Evolutionary conservation across 2,797 vertebrate species (phyloP).

Genomic region (Salarias fasciatus): DNA sequence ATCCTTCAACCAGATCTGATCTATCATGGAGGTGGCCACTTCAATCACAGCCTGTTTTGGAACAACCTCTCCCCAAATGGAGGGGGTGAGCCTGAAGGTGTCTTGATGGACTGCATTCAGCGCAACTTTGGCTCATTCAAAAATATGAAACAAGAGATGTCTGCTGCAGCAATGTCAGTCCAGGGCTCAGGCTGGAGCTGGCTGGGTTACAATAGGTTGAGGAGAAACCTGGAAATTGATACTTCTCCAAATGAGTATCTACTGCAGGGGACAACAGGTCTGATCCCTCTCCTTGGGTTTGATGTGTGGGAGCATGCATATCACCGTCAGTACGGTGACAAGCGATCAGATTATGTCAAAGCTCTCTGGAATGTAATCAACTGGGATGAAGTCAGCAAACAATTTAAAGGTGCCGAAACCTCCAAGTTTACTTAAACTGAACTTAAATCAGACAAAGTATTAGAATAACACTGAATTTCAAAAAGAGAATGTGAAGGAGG

Average conservation of each 20-base stretch:
- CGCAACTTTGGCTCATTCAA: slow-evolving; percentile 95
- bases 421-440: no score
- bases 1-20: slow-evolving; percentile 91
- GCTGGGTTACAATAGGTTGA: slow-evolving; percentile 94
- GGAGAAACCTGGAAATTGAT: slow-evolving; percentile 85
- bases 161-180: slow-evolving; percentile 89
- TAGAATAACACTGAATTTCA: no score
- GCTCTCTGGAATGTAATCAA: no score
- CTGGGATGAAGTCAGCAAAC: slow-evolving; percentile 94
- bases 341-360: slow-evolving; percentile 97
- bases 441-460: no score
- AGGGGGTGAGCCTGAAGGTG: no score
- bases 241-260: slow-evolving; percentile 97
- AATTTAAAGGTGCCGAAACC: slow-evolving; percentile 84
- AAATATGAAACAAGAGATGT: slow-evolving; percentile 94
- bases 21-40: slow-evolving; percentile 98
- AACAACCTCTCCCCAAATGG: slow-evolving; percentile 97
- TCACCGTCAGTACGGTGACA: slow-evolving; percentile 99
- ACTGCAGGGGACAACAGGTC: slow-evolving; percentile 95
- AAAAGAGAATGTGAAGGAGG: no score
- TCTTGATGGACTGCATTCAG: slow-evolving; percentile 93
- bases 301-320: slow-evolving; percentile 99
- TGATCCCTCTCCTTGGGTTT: slow-evolving; percentile 92
- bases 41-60: slow-evolving; percentile 98
- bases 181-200: slow-evolving; percentile 99